phyloP scores from a whole-genome alignment of 1,140 invertebrate species.

The Anoplophora glabripennis region DNA sequence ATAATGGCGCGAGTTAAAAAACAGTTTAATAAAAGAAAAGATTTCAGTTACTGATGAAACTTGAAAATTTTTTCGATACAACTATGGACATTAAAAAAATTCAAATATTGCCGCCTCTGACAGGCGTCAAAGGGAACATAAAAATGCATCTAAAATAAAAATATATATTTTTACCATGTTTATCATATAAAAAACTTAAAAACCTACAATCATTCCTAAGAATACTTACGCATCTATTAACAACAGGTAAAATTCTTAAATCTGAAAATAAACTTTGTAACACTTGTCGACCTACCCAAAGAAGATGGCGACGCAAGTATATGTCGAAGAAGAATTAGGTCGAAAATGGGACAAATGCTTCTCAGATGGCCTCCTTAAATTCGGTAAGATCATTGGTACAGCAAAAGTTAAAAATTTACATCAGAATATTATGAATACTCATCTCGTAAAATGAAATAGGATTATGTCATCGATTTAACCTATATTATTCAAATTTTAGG shows the following conservation, averaged over 20 bases:
- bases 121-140: too few species aligned
- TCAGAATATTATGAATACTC: background rate
- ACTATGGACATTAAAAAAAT: too few species aligned
- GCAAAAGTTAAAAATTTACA: background rate
- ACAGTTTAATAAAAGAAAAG: too few species aligned
- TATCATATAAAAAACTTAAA: background rate
- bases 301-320: slow-evolving; percentile 34
- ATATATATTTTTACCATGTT: background rate
- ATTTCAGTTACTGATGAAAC: too few species aligned
- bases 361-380: slow-evolving; percentile 61
- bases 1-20: too few species aligned
- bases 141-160: too few species aligned
- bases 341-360: slow-evolving; percentile 60
- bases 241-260: background rate
- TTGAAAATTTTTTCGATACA: too few species aligned
- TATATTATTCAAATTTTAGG: slow-evolving; percentile 50
- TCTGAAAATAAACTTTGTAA: background rate
- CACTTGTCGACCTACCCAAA: background rate
- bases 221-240: background rate
- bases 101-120: too few species aligned
- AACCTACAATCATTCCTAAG: background rate
- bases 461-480: slow-evolving; percentile 35
- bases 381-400: slow-evolving; percentile 49
- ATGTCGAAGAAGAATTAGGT: slow-evolving; percentile 56
- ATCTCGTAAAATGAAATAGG: background rate